These are phyloP conservation scores for Scaptomyza reducta DNA, from an alignment of 2,888 invertebrate species.

Conservation along the genomic window DNA sequence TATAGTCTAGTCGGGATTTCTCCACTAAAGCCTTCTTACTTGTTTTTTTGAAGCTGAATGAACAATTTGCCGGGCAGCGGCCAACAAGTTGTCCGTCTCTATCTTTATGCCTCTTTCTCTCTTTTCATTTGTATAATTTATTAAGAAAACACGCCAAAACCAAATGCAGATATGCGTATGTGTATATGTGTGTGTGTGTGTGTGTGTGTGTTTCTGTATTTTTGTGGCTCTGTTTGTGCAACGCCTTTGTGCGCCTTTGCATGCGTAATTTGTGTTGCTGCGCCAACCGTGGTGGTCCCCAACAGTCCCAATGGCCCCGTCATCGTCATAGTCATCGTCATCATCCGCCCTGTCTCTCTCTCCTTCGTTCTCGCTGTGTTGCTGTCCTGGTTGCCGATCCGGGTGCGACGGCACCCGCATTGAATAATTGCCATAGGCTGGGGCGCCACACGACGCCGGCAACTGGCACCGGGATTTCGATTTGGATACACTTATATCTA, in stretches of 20 bases:
- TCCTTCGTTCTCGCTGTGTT: not conserved
- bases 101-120: not conserved
- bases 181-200: constrained; percentile 35
- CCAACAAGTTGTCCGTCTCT: constrained; percentile 55
- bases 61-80: constrained; percentile 42
- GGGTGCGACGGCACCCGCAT: constrained; percentile 71
- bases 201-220: constrained; percentile 22
- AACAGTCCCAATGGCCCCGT: constrained; percentile 43
- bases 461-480: not conserved
- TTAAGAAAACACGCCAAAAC: constrained; percentile 70
- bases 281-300: constrained; percentile 58
- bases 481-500: constrained; percentile 19
- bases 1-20: too few relatives aligned
- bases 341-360: not conserved
- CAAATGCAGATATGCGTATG: constrained; percentile 36
- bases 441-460: constrained; percentile 72
- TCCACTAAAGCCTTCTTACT: too few relatives aligned
- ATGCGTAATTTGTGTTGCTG: constrained; percentile 69
- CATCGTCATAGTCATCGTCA: constrained; percentile 19
- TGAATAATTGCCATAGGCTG: constrained; percentile 78
- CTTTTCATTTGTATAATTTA: constrained; percentile 61
- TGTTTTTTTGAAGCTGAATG: constrained; percentile 11
- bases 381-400: constrained; percentile 25
- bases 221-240: constrained; percentile 50
- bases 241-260: constrained; percentile 72